Base-by-base conservation (phyloP, 2,113 vertebrate genomes). In the Lampris megalopsis region DNA sequence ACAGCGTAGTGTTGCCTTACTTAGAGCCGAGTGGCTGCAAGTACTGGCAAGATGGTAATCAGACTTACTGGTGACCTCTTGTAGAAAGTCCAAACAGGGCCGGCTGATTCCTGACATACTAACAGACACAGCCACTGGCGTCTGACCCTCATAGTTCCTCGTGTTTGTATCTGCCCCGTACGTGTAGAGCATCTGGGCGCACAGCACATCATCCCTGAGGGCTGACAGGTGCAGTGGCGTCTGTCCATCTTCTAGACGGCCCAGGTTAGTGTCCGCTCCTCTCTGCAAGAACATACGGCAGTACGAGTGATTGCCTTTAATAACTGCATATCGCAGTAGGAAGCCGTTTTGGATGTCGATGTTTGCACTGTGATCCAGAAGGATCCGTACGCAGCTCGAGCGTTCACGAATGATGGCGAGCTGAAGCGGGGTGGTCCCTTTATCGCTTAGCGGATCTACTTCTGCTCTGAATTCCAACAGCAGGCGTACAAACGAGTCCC, bases 271-370 rank as follows among this genome's bases (percentile, higher is more conserved):
- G 90, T 99, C 98, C 0, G 98, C 98, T 2, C 98, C 98, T 68
- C 98, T 90, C 93, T 99, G 98, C 73, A 99, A 96, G 92, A 99
- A 99, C 97, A 99, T 99, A 54, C 98, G 96, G 94, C 98, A 99
- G 82, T 99, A 99, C 0, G 97, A 95, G 92, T 99, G 97, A 87
- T 99, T 99, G 91, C 98, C 98, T 92, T 98, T 99, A 89, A 99
- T 98, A 91, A 99, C 97, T 24, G 98, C 97, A 0, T 99, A 99
- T 8, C 97, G 97, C 81, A 99, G 83, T 89, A 99, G 94, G 93
- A 99, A 99, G 73, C 97, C 98, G 1, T 99, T 99, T 53, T 99
- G 97, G 85, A 99, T 98, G 94, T 99, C 97, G 63, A 99, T 99
- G 91, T 99, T 97, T 94, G 98, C 98, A 38, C 94, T 96, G 93